Evolutionary conservation across 1,140 invertebrate species (phyloP), one percentile per base, ranked within the genome.

Genomic region (Drosophila teissieri): DNA sequence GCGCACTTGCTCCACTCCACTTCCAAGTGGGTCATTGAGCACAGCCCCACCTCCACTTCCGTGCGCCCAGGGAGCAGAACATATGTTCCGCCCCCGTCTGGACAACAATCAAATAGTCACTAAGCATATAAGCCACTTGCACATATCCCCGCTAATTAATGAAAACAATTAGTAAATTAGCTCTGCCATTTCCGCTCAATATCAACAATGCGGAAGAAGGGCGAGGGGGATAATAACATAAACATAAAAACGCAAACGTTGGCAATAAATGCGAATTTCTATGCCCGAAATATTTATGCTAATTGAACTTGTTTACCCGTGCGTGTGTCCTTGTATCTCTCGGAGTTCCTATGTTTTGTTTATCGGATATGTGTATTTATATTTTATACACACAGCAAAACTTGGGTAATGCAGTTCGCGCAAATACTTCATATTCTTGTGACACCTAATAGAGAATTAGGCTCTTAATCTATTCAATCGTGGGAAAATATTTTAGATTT

Each of bases 131-230:
- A 75, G 73, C 73, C 52, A 57, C 73, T 57, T 44, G 45, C 62
- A 75, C 61, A 76, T 54, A 76, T 77, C 54, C 51, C 57, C 60
- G 53, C 83, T 83, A 89, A 88, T 88, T 88, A 83, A 88, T 83
- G 80, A 80, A 86, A 83, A 83, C 83, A 89, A 88, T 88, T 88
- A 88, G 84, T 88, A 89, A 88, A 88, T 88, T 88, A 88, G 75
- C 67, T 88, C 80, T 48, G 37, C 53, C 49, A 73, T 74, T 83
- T 78, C 64, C 82, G 76, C 46, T 53, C 80, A 56, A 75, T 77
- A 78, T 74, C 72, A 77, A 75, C 75, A 82, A 34, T 42, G 77
- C 37, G 56, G 17, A 31, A 31, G 31, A 7, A 6, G n/a, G 36
- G 44, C 4, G 24, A 4, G n/a, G 44, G 15, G 40, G 65, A 72